Evolutionary conservation across 2,113 vertebrate species (phyloP), one percentile per base, ranked within the genome.

Genomic region (Eudyptes chrysolophus): DNA sequence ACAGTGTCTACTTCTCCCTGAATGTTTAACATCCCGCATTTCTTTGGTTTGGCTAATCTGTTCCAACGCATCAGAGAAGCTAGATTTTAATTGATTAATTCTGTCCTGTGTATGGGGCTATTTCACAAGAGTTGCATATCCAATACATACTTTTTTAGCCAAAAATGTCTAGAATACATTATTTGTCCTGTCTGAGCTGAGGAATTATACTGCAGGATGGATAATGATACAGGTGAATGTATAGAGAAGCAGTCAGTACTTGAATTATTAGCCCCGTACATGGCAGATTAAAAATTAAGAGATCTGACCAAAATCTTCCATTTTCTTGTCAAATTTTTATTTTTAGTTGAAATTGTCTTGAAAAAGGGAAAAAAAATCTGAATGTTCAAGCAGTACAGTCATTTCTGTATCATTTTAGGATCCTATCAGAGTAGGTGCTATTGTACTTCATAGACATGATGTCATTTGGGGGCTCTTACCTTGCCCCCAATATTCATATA

Each of bases 71-170:
- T 84, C 77, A 87, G 34, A 51, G 72, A 60, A 72, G 30, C 9
- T 76, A 70, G n/a, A 82, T 81, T 92, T 62, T 52, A 36, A 52
- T 81, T 93, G 77, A 89, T 95, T 79, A 57, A 69, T 91, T 92
- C 69, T 84, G 10, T 71, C 62, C 58, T 70, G 36, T 76, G 61
- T 54, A 62, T 69, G 30, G 77, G 66, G 61, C 74, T 94, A 44
- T 89, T 94, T 87, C 49, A 42, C 13, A 51, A 16, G 36, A 87
- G 7, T 22, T 95, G 9, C 34, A 29, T 61, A 80, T 90, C 36
- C n/a, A 85, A 17, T 19, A 18, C 13, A 5, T 46, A 4, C 66
- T 19, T 61, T 48, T 85, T 84, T 70, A 61, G 61, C 22, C 13
- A 44, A 26, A 38, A 82, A 17, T n/a, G 52, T 85, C 51, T 76